Conservation (phyloP, 2,888 invertebrate species). For the Sminthurinus aureus region DNA sequence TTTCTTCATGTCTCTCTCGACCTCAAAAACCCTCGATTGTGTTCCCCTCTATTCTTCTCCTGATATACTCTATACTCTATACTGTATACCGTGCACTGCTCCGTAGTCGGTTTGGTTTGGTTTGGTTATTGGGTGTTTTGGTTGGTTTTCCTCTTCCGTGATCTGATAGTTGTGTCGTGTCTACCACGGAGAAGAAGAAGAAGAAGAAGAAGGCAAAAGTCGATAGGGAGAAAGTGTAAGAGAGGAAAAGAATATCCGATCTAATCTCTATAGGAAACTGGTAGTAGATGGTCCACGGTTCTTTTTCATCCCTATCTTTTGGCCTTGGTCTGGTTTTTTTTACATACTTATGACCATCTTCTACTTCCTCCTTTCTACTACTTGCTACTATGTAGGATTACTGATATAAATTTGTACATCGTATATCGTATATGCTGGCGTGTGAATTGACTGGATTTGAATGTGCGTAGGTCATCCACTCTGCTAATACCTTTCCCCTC, state of each 20-base stretch:
- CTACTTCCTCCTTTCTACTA: too few species aligned
- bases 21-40: too few species aligned
- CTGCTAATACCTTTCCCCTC: not conserved
- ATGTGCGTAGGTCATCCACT: not conserved
- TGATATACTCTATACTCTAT: too few species aligned
- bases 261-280: not conserved
- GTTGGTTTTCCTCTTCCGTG: not conserved
- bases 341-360: not conserved
- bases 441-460: too few species aligned
- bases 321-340: not conserved
- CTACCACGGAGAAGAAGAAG: conserved; percentile 5
- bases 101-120: too few species aligned
- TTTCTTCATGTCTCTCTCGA: not conserved
- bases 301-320: too few species aligned
- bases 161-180: not conserved
- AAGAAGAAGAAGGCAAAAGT: conserved; percentile 4
- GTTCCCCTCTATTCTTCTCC: too few species aligned
- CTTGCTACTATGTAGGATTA: not conserved
- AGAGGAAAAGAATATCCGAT: not conserved
- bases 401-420: not conserved
- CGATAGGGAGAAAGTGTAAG: conserved; percentile 1
- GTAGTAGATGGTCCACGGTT: too few species aligned
- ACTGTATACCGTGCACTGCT: too few species aligned
- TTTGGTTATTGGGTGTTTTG: not conserved
- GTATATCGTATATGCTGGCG: not conserved